These are phyloP conservation scores for pig (Sus scrofa) DNA, from an alignment of 2,113 vertebrate genomes.

Conservation along the genomic window DNA sequence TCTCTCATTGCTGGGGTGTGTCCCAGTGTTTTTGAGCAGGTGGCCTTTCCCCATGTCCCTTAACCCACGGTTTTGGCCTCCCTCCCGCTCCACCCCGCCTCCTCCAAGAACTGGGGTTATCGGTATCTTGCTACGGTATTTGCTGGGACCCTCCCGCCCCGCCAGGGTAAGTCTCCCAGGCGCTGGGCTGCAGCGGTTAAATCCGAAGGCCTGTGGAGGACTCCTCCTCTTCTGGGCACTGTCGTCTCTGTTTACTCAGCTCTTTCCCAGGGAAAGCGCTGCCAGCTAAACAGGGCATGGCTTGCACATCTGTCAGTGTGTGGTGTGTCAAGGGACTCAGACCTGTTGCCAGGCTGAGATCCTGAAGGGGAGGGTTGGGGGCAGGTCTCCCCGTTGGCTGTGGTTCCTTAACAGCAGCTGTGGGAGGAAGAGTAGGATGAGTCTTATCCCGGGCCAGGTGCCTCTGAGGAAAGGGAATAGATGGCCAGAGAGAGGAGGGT, in stretches of 20 bases:
- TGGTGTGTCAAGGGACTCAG: background rate
- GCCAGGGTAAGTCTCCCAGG: background rate
- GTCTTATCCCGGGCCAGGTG: background rate
- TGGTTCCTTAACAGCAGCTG: background rate
- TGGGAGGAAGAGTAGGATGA: background rate
- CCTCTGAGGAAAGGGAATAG: background rate
- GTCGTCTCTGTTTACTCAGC: background rate
- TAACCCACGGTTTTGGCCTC: background rate
- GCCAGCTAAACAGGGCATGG: background rate
- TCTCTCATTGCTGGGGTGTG: background rate
- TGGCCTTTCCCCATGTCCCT: background rate
- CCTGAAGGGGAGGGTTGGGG: background rate
- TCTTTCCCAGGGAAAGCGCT: slow-evolving; percentile 2
- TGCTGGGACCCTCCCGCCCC: background rate
- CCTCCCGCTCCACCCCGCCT: no score
- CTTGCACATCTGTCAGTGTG: background rate
- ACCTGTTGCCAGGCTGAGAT: background rate
- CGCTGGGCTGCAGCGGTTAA: background rate
- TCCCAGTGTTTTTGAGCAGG: background rate
- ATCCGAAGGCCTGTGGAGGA: background rate
- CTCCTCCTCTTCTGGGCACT: background rate
- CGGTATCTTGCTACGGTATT: background rate
- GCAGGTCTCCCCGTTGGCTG: background rate
- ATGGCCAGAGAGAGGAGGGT: background rate
- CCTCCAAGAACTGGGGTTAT: background rate